Evolutionary conservation across 1,140 invertebrate species (phyloP).

Genomic region (Thaumatotibia leucotreta): DNA sequence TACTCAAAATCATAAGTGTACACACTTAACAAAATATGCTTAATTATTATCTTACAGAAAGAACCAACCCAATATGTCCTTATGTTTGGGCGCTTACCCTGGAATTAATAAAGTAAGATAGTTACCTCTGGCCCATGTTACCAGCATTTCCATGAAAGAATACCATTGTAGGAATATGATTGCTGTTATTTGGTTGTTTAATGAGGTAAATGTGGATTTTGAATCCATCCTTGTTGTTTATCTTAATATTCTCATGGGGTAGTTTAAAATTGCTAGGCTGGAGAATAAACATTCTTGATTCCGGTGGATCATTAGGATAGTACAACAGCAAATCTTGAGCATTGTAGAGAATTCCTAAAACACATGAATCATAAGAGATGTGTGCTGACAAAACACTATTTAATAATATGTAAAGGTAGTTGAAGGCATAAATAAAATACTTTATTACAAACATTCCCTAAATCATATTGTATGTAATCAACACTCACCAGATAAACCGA

Average conservation of each 20-base stretch:
- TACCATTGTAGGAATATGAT: constrained; percentile 86
- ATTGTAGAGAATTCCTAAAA: constrained; percentile 87
- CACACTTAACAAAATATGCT: no score
- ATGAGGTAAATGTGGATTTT: constrained; percentile 92
- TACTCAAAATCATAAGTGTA: constrained; percentile 13
- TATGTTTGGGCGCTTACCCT: neutral
- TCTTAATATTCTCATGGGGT: constrained; percentile 90
- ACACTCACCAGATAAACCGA: constrained; percentile 81
- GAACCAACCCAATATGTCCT: no score
- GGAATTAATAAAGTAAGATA: constrained; percentile 14
- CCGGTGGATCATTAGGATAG: constrained; percentile 91
- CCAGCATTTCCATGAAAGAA: constrained; percentile 98
- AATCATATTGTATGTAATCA: no score
- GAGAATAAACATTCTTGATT: constrained; percentile 91
- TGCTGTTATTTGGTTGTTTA: constrained; percentile 83
- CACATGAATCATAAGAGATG: no score
- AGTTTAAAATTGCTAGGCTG: constrained; percentile 89
- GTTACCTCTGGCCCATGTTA: constrained; percentile 94
- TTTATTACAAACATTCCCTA: neutral
- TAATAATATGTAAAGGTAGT: no score
- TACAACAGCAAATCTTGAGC: constrained; percentile 91
- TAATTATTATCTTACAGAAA: no score
- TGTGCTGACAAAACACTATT: no score
- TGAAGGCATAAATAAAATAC: neutral
- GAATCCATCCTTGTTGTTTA: constrained; percentile 86